A percentile compares a stretch with the other conserved stretches of the same genome.
Conservation (phyloP, 1,140 invertebrate species). For the Telenomus remus region DNA sequence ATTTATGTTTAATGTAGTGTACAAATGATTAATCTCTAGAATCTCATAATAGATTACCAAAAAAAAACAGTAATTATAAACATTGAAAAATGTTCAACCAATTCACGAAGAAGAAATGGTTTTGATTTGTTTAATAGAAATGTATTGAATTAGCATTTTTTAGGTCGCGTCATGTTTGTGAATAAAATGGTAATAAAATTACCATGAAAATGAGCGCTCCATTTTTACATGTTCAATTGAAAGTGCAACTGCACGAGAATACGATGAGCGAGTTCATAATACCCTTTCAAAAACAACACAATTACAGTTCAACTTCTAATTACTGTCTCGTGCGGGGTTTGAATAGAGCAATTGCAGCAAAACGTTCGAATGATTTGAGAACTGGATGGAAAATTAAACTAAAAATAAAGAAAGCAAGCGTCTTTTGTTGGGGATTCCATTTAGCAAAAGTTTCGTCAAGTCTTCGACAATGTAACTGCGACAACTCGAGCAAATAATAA, state of each 20-base stretch:
- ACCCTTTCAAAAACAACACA: slow-evolving; percentile 5
- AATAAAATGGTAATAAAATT: too few species aligned
- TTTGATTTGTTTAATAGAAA: too few species aligned
- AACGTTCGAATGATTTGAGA: slow-evolving; percentile 10
- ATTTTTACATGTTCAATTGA: too few species aligned
- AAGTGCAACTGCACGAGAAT: too few species aligned
- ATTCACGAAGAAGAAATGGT: too few species aligned
- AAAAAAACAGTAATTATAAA: too few species aligned
- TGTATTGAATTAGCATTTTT: too few species aligned
- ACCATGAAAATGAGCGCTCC: too few species aligned
- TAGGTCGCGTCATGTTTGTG: too few species aligned
- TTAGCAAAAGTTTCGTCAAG: slow-evolving; percentile 28
- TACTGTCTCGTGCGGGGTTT: slow-evolving; percentile 5
- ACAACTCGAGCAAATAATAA: slow-evolving; percentile 45
- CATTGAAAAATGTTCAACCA: too few species aligned
- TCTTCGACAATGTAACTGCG: slow-evolving; percentile 38
- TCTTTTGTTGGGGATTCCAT: slow-evolving; percentile 7
- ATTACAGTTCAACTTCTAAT: slow-evolving; percentile 1
- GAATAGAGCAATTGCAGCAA: slow-evolving; percentile 1
- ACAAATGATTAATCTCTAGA: slow-evolving; percentile 4
- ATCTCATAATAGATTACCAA: too few species aligned
- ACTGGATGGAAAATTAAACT: slow-evolving; percentile 14
- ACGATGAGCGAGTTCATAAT: too few species aligned
- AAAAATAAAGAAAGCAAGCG: slow-evolving; percentile 21
- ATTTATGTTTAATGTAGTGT: slow-evolving; percentile 11